A percentile compares a stretch with the other conserved stretches of the same genome.
Evolutionary conservation across 2,113 vertebrate species (phyloP).

Genomic region (Delphinapterus leucas): DNA sequence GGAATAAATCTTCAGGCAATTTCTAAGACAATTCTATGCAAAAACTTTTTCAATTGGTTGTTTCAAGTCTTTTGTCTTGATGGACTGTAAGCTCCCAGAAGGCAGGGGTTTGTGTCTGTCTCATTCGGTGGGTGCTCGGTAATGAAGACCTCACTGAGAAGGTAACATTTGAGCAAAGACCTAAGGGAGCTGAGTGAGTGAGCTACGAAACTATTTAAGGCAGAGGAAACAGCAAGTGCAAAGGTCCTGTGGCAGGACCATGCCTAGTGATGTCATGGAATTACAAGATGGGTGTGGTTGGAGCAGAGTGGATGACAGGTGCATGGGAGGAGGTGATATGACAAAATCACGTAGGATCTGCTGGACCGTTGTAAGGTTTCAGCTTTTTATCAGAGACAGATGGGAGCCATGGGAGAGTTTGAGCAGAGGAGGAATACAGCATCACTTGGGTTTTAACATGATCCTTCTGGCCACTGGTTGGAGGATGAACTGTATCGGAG

Average conservation of each 20-base stretch:
- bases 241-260: background rate
- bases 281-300: no score
- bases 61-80: background rate
- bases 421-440: background rate
- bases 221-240: background rate
- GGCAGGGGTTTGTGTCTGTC: background rate
- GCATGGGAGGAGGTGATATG: fast-evolving
- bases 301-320: background rate
- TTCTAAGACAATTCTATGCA: background rate
- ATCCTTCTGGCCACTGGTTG: no score
- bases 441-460: background rate
- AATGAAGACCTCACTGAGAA: background rate
- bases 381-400: background rate
- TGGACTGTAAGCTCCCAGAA: background rate
- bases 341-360: background rate
- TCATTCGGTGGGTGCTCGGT: background rate
- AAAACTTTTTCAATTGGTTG: background rate
- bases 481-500: no score
- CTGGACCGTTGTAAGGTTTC: background rate
- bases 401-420: background rate
- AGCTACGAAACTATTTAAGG: background rate
- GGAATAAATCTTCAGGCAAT: background rate
- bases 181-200: background rate
- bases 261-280: background rate
- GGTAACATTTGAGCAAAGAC: background rate